Conservation (phyloP, 2,113 vertebrate species). For the Paralichthys olivaceus region DNA sequence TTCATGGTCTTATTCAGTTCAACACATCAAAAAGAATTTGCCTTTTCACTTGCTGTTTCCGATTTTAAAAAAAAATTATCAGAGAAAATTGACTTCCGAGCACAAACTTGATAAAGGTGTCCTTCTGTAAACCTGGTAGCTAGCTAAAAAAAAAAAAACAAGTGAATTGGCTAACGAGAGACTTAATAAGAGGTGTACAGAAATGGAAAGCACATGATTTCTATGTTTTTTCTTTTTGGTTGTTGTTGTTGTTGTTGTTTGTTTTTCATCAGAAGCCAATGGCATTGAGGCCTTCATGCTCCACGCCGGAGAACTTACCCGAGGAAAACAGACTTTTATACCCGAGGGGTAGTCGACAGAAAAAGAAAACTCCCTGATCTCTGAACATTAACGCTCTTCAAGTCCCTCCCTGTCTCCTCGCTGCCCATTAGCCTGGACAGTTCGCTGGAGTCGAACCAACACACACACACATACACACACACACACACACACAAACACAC, state of each 20-base stretch:
- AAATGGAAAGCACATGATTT: constrained; percentile 77
- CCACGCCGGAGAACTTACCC: constrained; percentile 67
- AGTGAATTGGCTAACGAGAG: constrained; percentile 55
- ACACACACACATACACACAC: constrained; percentile 4
- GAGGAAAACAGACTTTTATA: constrained; percentile 76
- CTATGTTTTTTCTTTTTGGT: constrained; percentile 39
- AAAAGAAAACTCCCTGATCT: constrained; percentile 58
- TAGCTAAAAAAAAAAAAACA: constrained; percentile 46
- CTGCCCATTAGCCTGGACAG: constrained; percentile 45
- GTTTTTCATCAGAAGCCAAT: constrained; percentile 69
- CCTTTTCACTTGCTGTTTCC: constrained; percentile 70
- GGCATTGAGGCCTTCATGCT: constrained; percentile 81
- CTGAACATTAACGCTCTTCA: constrained; percentile 70
- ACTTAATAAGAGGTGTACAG: constrained; percentile 78
- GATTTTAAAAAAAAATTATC: constrained; percentile 24
- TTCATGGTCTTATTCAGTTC: constrained; percentile 61
- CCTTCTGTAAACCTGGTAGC: constrained; percentile 70
- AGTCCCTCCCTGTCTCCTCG: constrained; percentile 65
- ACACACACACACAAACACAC: neutral
- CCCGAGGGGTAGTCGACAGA: constrained; percentile 62
- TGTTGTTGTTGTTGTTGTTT: constrained; percentile 22
- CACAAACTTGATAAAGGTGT: constrained; percentile 62
- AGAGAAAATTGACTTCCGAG: constrained; percentile 57
- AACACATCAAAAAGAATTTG: constrained; percentile 53
- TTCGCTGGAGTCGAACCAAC: constrained; percentile 38